phyloP scores from a whole-genome alignment of 1,140 invertebrate genomes.

The Drosophila melanica region DNA sequence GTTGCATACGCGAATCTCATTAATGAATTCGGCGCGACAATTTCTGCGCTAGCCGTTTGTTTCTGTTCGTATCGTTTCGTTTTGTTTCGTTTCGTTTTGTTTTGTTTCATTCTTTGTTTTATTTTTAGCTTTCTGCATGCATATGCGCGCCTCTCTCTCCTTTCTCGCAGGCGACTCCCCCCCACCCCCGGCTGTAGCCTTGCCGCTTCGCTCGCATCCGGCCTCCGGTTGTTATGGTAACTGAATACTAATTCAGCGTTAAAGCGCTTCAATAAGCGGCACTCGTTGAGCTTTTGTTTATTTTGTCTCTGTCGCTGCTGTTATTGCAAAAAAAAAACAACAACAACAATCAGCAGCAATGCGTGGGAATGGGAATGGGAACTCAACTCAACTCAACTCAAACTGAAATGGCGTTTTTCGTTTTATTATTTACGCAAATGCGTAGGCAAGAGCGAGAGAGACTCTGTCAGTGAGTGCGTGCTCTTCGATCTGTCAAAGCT shows the following conservation, averaged over 20 bases:
- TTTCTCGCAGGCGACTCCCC: conserved; percentile 34
- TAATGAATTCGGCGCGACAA: conserved; percentile 71
- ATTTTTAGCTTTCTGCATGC: conserved; percentile 62
- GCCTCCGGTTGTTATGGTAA: conserved; percentile 60
- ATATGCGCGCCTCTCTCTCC: conserved; percentile 12
- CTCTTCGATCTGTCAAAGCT: conserved; percentile 22
- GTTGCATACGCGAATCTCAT: conserved; percentile 68
- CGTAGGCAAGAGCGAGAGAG: conserved; percentile 11
- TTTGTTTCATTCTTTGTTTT: conserved; percentile 45
- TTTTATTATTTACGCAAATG: conserved; percentile 40
- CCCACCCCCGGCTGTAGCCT: conserved; percentile 8
- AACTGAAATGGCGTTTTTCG: conserved; percentile 42
- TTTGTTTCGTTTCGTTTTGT: conserved; percentile 5
- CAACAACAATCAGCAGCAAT: conserved; percentile 43
- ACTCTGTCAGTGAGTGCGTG: not conserved
- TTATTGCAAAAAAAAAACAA: conserved; percentile 50
- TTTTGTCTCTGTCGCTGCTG: conserved; percentile 37
- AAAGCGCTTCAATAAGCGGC: conserved; percentile 58
- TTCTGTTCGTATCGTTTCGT: conserved; percentile 8
- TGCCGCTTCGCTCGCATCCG: conserved; percentile 33
- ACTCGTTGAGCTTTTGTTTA: conserved; percentile 75
- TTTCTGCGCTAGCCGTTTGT: conserved; percentile 56
- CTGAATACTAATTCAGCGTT: conserved; percentile 73
- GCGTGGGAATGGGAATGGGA: conserved; percentile 66
- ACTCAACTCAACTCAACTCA: conserved; percentile 36